Evolutionary conservation across 2,888 invertebrate species (phyloP), one percentile per base, ranked within the genome.

Genomic region (Gnatocerus cornutus): DNA sequence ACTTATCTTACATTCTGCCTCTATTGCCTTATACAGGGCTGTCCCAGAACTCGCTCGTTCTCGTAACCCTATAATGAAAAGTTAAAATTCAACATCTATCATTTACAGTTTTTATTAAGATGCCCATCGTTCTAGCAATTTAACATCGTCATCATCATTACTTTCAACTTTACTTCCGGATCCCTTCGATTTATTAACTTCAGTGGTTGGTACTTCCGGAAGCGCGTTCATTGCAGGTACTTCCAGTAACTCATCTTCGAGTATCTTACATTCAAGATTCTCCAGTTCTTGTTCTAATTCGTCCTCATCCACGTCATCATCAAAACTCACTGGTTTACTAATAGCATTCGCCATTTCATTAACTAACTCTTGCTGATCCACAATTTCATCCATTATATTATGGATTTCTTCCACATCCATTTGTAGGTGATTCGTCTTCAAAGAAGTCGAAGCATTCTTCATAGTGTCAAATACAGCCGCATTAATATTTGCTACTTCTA

Each of bases 401-500:
- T 48, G 7, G 6, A 48, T 21, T 7, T 48, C 6, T 16, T 48
- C 16, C 1, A 48, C 10, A 8, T 21, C 13, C 3, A 21, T 3
- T 13, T 48, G 2, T 7, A 48, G 2, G 13, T 48, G 14, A 9
- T 29, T 12, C 1, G 8, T 27, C n/a, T 50, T 50, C 1, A 50
- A 12, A 9, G 30, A 12, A 12, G 6, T 8, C 5, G 29, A 8
- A 7, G 50, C 50, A 29, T 30, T 50, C 10, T 50, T 27, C 50
- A 50, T 50, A 6, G 50, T 12, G 7, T 27, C 9, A 3, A 50
- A 9, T 7, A 50, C 29, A 1, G 50, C n/a, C 6, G 30, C 12
- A 29, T 29, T 50, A 3, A 10, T 50, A 0, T 9, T 29, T 9
- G 50, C 98, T 79, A 98, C 96, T 85, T 99, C 95, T 83, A 99